These are phyloP conservation scores for Prinia subflava DNA, from an alignment of 2,113 vertebrate genomes.

Conservation along the genomic window DNA sequence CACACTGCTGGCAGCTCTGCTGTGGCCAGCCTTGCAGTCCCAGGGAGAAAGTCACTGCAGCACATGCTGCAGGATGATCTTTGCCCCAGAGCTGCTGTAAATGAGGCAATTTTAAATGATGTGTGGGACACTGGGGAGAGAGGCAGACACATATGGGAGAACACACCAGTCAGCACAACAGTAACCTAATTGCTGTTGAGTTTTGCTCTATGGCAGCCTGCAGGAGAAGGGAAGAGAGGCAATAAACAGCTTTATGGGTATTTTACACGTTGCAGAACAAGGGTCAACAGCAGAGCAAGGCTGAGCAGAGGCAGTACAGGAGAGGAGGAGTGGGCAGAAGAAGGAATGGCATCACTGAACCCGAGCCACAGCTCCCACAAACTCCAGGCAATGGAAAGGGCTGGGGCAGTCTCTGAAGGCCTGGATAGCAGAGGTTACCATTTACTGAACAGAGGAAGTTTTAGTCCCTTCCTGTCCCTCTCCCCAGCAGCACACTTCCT, in stretches of 20 bases:
- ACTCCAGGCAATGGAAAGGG: not conserved
- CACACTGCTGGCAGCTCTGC: not conserved
- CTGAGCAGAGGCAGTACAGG: not conserved
- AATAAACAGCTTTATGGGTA: not conserved
- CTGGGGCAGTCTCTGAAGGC: not conserved
- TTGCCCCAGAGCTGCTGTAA: not conserved
- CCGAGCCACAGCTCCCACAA: not conserved
- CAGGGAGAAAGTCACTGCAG: not conserved
- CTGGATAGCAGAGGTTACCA: not conserved
- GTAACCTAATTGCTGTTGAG: not conserved
- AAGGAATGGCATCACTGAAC: not conserved
- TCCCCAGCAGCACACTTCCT: not conserved
- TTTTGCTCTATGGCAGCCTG: not conserved
- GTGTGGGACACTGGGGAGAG: not conserved
- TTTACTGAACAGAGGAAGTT: not conserved
- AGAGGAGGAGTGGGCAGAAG: not conserved
- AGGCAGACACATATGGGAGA: not conserved
- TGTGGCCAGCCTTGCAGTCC: not conserved
- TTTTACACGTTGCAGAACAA: not conserved
- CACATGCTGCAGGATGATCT: not conserved
- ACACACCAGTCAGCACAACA: not conserved
- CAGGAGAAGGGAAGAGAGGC: not conserved
- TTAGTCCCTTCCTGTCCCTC: not conserved
- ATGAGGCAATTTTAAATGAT: not conserved
- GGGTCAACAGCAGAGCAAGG: not conserved